Evolutionary conservation across 2,113 vertebrate genomes (phyloP), one percentile per base, ranked within the genome.

Genomic region (Pangasianodon hypophthalmus): DNA sequence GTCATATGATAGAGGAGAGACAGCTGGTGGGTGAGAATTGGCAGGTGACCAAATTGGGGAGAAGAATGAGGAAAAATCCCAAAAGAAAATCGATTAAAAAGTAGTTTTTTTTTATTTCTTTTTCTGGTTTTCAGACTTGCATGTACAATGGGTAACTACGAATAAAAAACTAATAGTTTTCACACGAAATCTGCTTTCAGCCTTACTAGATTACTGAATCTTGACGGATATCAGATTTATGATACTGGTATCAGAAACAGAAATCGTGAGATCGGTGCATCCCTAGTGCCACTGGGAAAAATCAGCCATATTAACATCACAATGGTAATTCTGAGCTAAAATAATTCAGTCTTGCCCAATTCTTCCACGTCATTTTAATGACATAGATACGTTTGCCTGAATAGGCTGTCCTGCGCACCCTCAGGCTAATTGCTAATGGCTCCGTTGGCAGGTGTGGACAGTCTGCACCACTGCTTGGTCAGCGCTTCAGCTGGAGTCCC

Each of bases 391-490:
- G 3, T 84, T 60, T 44, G 50, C 50, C 50, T 37, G 80, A 82
- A 1, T 44, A 44, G 37, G 29, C 75, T 88, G 88, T 90, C 52
- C 26, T 86, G 83, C 41, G 73, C 62, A 56, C 83, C 84, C 64
- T 79, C 67, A 81, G 52, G 62, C 84, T 90, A 86, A 90, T 88
- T 88, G 86, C 75, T 90, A 54, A 91, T 82, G 84, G 83, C 83
- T 85, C 82, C 14, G 50, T 73, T 37, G n/a, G 88, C 91, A 88
- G 88, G 88, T 91, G 86, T 88, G 91, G 79, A 85, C 83, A 58
- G 50, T 90, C 88, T 75, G 86, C 44, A 81, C 46, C 84, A 88
- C 60, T 90, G 87, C 88, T 86, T 88, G 86, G 83, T 91, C 91
- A 91, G 91, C 89, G 85, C 11, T 90, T 90, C 37, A 58, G 86